Conservation (phyloP, 2,888 invertebrate genomes). For the Bibio marci region DNA sequence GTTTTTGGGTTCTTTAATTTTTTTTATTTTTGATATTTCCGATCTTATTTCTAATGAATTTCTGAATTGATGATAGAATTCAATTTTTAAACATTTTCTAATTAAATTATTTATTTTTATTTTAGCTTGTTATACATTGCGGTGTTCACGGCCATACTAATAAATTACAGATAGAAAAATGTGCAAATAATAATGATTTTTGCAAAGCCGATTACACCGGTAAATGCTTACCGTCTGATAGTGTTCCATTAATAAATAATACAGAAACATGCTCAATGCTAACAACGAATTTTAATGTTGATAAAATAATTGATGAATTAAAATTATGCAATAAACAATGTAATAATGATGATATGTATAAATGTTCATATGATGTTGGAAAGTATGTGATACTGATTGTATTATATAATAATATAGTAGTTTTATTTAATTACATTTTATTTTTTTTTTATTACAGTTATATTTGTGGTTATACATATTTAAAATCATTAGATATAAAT, state of each 20-base stretch:
- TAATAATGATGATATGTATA: not conserved
- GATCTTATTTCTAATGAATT: no score
- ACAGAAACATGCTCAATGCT: constrained; percentile 15
- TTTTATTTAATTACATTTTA: not conserved
- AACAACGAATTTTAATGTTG: constrained; percentile 20
- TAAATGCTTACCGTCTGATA: constrained; percentile 14
- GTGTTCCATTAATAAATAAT: constrained; percentile 14
- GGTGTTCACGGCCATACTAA: constrained; percentile 23
- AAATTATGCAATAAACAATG: not conserved
- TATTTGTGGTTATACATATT: constrained; percentile 63
- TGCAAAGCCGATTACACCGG: constrained; percentile 21
- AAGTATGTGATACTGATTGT: constrained; percentile 20
- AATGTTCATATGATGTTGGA: constrained; percentile 34
- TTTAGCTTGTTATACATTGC: constrained; percentile 26
- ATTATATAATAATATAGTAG: not conserved
- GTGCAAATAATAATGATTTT: constrained; percentile 26
- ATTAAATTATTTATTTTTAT: constrained; percentile 2
- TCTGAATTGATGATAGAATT: not conserved
- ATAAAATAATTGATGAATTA: constrained; percentile 28
- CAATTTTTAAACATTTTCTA: no score
- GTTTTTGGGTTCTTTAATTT: not conserved
- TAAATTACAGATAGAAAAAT: constrained; percentile 23
- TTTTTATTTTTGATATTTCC: constrained; percentile 1
- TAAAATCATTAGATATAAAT: constrained; percentile 47
- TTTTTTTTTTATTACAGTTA: constrained; percentile 48